phyloP scores from a whole-genome alignment of 2,797 vertebrate species.

The Meriones psammophilus region DNA sequence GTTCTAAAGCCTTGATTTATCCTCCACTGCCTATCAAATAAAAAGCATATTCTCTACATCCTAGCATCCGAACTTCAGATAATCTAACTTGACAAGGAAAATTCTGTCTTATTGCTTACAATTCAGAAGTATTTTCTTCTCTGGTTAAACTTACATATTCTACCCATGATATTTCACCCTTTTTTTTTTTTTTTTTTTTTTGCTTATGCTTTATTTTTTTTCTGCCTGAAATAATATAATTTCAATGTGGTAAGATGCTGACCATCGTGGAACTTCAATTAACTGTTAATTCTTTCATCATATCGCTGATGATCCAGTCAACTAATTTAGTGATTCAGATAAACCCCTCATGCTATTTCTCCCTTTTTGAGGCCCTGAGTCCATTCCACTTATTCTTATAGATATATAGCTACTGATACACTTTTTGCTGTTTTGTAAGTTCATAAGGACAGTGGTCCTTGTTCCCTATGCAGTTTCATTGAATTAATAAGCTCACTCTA shows the following conservation, averaged over 20 bases:
- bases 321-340: constrained; percentile 5
- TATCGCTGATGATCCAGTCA: neutral
- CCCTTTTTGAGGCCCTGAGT: neutral
- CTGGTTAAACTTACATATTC: neutral
- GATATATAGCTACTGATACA: neutral
- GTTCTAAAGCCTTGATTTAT: constrained; percentile 42
- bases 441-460: neutral
- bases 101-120: neutral
- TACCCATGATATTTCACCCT: neutral
- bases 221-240: neutral
- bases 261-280: neutral
- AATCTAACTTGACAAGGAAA: neutral
- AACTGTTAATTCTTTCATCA: neutral
- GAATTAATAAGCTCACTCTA: constrained; percentile 13
- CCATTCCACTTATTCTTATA: neutral
- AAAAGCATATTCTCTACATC: neutral
- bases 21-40: neutral
- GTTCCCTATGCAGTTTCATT: neutral
- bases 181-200: neutral
- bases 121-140: neutral
- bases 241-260: neutral
- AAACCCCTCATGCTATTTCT: neutral
- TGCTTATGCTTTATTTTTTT: constrained; percentile 35
- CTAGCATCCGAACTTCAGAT: neutral
- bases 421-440: neutral